A percentile compares a stretch with the other conserved stretches of the same genome.
These are phyloP conservation scores for Menura novaehollandiae DNA, from an alignment of 2,113 vertebrate genomes.

Conservation along the genomic window DNA sequence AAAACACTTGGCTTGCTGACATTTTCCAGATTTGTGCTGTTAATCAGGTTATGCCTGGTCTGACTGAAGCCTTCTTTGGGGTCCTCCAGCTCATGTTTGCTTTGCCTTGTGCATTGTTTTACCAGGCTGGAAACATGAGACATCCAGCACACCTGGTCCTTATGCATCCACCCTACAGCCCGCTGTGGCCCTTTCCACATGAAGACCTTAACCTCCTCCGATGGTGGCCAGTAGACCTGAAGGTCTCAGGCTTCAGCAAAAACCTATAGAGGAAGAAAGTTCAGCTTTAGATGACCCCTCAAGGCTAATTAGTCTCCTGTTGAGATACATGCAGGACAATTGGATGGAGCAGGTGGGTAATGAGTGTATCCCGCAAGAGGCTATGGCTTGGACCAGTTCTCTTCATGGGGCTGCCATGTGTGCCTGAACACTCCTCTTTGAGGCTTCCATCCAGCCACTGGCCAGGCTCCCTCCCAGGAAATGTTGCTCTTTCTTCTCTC, in stretches of 20 bases:
- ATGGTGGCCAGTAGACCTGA: background rate
- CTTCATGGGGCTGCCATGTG: background rate
- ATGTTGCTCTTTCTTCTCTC: background rate
- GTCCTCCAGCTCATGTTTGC: background rate
- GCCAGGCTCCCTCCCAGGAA: background rate
- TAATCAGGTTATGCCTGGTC: background rate
- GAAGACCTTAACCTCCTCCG: background rate
- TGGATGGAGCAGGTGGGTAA: background rate
- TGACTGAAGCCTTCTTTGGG: background rate
- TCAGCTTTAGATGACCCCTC: background rate
- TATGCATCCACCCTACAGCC: background rate
- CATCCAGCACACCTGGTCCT: background rate
- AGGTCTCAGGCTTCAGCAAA: background rate
- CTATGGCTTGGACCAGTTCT: background rate
- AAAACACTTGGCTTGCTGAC: background rate
- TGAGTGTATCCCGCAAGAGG: background rate
- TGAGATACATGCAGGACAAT: background rate
- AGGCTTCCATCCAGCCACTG: background rate
- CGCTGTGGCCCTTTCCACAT: background rate
- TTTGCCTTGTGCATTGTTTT: background rate
- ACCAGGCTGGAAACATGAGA: background rate
- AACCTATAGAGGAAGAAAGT: background rate
- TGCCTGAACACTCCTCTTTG: background rate
- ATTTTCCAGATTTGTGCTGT: background rate
- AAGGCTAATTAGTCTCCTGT: background rate